Evolutionary conservation across 2,113 vertebrate species (phyloP).

Genomic region (Urocitellus parryii): DNA sequence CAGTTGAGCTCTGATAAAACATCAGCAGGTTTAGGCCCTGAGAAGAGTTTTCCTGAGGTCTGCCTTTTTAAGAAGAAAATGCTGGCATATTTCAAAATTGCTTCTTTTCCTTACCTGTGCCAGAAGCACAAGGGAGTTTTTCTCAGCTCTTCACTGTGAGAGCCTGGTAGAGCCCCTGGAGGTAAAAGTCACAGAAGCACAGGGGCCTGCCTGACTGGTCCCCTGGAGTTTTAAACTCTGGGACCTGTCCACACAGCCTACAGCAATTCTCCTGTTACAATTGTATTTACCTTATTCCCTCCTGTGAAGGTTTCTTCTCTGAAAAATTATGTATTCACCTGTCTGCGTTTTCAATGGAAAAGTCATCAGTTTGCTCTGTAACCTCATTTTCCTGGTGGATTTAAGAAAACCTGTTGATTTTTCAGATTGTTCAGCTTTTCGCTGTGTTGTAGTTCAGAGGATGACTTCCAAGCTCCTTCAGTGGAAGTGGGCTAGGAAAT

Average conservation of each 20-base stretch:
- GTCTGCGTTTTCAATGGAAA: not conserved
- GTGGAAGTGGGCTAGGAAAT: not conserved
- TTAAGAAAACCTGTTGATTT: not conserved
- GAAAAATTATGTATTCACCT: not conserved
- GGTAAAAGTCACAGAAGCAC: not conserved
- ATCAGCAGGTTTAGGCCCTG: not conserved
- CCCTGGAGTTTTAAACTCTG: not conserved
- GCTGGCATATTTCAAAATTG: not conserved
- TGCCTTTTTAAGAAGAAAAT: not conserved
- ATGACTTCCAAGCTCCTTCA: not conserved
- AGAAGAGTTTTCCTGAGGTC: not conserved
- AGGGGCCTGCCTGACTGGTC: not conserved
- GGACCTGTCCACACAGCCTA: not conserved
- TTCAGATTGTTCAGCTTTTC: not conserved
- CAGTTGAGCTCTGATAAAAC: not conserved
- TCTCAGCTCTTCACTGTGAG: not conserved
- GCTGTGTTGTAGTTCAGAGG: not conserved
- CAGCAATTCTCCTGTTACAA: not conserved
- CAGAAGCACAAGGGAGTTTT: not conserved
- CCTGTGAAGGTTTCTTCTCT: not conserved
- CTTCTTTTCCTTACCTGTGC: not conserved
- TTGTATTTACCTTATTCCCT: not conserved
- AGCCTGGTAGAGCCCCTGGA: not conserved
- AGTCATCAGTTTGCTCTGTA: not conserved
- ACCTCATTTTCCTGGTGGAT: not conserved